A percentile compares a stretch with the other conserved stretches of the same genome.
These are phyloP conservation scores for Allacma fusca DNA, from an alignment of 2,888 invertebrate genomes.

Conservation along the genomic window DNA sequence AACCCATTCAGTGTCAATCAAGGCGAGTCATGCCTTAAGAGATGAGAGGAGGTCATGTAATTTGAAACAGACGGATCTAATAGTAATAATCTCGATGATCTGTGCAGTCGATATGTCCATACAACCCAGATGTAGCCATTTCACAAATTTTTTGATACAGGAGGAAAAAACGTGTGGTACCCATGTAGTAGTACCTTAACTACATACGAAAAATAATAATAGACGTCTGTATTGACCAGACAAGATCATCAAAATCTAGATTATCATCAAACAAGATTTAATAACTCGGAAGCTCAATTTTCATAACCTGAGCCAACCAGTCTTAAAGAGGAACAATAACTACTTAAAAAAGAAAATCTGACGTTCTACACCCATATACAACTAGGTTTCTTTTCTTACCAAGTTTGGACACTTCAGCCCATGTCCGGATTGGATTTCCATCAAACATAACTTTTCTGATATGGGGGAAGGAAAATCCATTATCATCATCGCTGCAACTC, in stretches of 20 bases:
- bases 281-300: neutral
- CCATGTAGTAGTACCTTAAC: too few relatives aligned
- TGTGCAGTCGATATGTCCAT: neutral
- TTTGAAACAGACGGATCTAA: neutral
- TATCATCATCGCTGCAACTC: conserved; percentile 59
- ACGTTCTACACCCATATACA: neutral
- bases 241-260: neutral
- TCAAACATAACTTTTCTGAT: conserved; percentile 59
- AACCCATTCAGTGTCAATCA: too few relatives aligned
- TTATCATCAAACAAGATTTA: neutral
- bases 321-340: too few relatives aligned
- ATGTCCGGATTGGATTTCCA: conserved; percentile 56
- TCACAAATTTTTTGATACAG: too few relatives aligned
- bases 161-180: too few relatives aligned
- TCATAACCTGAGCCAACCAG: neutral
- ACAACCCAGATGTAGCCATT: too few relatives aligned
- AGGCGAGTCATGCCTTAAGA: neutral
- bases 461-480: conserved; percentile 56
- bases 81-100: neutral
- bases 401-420: conserved; percentile 54
- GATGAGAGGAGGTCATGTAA: neutral
- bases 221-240: too few relatives aligned
- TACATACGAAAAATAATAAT: too few relatives aligned
- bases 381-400: conserved; percentile 44
- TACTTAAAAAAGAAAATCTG: neutral